These are phyloP conservation scores for Helicoverpa armigera DNA, from an alignment of 1,140 invertebrate genomes.

Conservation along the genomic window DNA sequence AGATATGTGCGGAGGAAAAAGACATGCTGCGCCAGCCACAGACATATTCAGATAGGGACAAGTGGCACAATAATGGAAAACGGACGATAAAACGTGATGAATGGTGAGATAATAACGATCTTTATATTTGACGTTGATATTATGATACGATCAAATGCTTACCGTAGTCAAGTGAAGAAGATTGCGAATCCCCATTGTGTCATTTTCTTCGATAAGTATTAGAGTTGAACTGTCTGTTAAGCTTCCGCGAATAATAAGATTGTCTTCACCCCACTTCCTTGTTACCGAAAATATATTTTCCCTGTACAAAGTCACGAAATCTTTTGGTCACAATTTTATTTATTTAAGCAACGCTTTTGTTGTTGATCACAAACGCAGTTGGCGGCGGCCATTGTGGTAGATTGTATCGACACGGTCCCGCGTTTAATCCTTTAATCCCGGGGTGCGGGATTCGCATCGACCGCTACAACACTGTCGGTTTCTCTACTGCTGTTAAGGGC, in stretches of 20 bases:
- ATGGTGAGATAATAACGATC: too few relatives aligned
- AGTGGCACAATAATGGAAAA: too few relatives aligned
- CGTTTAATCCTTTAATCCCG: slow-evolving; percentile 50
- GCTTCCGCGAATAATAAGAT: slow-evolving; percentile 33
- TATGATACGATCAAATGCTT: slow-evolving; percentile 9
- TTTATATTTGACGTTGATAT: too few relatives aligned
- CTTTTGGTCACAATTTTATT: slow-evolving; percentile 41
- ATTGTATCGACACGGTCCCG: slow-evolving; percentile 47
- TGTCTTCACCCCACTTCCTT: slow-evolving; percentile 4
- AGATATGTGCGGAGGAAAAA: too few relatives aligned
- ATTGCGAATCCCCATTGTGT: slow-evolving; percentile 19
- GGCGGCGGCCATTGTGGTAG: slow-evolving; percentile 30
- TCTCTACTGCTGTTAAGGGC: slow-evolving; percentile 29
- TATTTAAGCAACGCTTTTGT: slow-evolving; percentile 45
- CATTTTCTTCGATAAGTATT: slow-evolving; percentile 9
- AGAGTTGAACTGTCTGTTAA: slow-evolving; percentile 24
- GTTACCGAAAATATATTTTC: slow-evolving; percentile 19
- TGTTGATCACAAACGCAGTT: slow-evolving; percentile 42
- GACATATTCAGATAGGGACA: too few relatives aligned
- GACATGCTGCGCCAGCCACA: too few relatives aligned
- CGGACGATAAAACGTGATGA: too few relatives aligned
- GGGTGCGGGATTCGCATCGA: slow-evolving; percentile 43
- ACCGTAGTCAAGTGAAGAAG: background rate
- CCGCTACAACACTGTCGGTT: slow-evolving; percentile 43
- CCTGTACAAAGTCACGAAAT: slow-evolving; percentile 6